Evolutionary conservation across 2,888 invertebrate species (phyloP).

Genomic region (Drosophila recens): DNA sequence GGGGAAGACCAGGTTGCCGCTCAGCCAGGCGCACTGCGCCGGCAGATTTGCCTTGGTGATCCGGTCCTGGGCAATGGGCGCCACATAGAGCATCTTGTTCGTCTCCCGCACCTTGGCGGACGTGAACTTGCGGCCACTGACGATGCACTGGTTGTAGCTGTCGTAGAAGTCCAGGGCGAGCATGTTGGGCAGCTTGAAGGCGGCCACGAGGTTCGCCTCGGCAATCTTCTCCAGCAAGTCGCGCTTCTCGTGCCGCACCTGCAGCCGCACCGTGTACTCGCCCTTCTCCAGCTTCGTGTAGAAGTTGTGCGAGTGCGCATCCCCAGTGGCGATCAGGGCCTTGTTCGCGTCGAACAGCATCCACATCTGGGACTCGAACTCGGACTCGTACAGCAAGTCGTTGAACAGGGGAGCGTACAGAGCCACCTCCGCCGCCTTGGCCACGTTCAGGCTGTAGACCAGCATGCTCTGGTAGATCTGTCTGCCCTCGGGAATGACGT

Average conservation of each 20-base stretch:
- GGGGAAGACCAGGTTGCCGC: constrained; percentile 91
- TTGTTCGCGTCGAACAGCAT: constrained; percentile 97
- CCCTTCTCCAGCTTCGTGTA: constrained; percentile 95
- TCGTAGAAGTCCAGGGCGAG: constrained; percentile 92
- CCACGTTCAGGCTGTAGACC: constrained; percentile 93
- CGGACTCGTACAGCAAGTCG: constrained; percentile 96
- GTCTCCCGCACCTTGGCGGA: constrained; percentile 83
- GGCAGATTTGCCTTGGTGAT: constrained; percentile 85
- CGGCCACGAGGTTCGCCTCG: constrained; percentile 91
- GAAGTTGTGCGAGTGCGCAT: constrained; percentile 94
- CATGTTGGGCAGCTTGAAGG: constrained; percentile 91
- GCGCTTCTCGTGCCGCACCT: constrained; percentile 95
- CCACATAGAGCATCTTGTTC: constrained; percentile 90
- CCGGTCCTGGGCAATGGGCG: constrained; percentile 93
- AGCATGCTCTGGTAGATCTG: constrained; percentile 96
- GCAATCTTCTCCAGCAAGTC: constrained; percentile 93
- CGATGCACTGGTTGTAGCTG: constrained; percentile 83
- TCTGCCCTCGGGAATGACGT: constrained; percentile 93
- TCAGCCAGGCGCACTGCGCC: constrained; percentile 88
- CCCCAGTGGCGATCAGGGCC: constrained; percentile 93
- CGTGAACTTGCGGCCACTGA: constrained; percentile 91
- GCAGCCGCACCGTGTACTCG: constrained; percentile 94
- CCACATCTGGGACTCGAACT: constrained; percentile 98
- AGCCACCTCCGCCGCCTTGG: constrained; percentile 93
- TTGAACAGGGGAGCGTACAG: constrained; percentile 93